Base-by-base conservation (phyloP, 2,797 vertebrate genomes). In the Poecile montanus region DNA sequence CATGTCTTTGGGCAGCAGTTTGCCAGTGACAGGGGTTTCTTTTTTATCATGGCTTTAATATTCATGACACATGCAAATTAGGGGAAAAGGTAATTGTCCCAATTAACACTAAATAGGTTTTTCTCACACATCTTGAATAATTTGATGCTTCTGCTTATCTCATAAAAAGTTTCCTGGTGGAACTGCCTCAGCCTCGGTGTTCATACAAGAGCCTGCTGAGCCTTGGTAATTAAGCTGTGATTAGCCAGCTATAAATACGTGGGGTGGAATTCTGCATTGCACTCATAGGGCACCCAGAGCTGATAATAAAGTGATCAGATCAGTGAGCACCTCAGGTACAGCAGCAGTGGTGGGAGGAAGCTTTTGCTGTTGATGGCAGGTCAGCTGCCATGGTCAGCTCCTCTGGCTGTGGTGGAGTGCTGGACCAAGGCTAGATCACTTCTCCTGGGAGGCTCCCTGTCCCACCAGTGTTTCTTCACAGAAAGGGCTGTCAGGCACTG, bases 221-320 rank as follows among this genome's bases (percentile, higher is more conserved):
- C 94, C 92, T 65, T 97, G 94, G 97, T 97, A 98, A 98, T 98
- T 98, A 97, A 98, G 96, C 96, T 97, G 97, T 97, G 98, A 98
- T 98, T 98, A 98, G 97, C 96, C 83, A 45, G 92, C 96, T 97
- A 88, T 93, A 95, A 97, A 96, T 95, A 94, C 76, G 9, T 72
- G 91, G 78, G 48, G 94, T 44, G 56, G 95, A 97, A 96, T 93
- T 91, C 92, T 91, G 58, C 40, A 42, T 23, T 92, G 96, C 85
- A 71, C 95, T 97, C 66, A 6, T 44, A 93, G 93, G 94, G 91
- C 83, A 94, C 68, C 32, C 2, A 32, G 34, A 58, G 81, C 78
- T 74, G 79, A 78, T 70, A 20, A 38, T 45, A 50, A 14, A 32
- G 78, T 2, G 78, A 36, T 13, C 51, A 51, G 86, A 25, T 5